Percentiles rank a stretch among this genome's conserved stretches.
Conservation (phyloP, 2,113 vertebrate genomes). For the Tympanuchus pallidicinctus region DNA sequence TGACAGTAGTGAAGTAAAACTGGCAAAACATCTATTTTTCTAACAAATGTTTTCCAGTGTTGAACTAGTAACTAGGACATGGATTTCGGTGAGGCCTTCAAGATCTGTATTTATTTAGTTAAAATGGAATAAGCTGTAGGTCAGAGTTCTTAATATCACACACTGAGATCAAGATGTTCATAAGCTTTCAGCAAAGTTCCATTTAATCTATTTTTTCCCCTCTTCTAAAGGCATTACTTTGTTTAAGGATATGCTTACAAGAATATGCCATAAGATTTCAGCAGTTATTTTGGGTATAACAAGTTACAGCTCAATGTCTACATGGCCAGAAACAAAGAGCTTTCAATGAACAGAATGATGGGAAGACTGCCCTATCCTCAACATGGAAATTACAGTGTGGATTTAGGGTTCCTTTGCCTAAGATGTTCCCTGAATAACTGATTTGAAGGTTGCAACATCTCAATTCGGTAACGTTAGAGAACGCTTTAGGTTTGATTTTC, state of each 20-base stretch:
- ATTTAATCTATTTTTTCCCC: background rate
- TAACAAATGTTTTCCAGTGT: background rate
- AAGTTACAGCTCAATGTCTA: background rate
- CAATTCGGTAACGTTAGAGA: background rate
- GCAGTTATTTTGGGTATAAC: rapidly evolving
- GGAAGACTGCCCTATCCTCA: background rate
- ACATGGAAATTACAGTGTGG: rapidly evolving
- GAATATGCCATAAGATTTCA: background rate
- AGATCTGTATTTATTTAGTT: background rate
- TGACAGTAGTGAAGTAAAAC: background rate
- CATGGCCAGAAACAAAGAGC: background rate
- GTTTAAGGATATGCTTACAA: background rate
- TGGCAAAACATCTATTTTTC: background rate
- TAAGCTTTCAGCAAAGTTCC: background rate
- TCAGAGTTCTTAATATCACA: background rate
- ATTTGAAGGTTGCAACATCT: background rate
- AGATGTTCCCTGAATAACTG: background rate
- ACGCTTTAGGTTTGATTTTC: background rate
- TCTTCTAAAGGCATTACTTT: background rate
- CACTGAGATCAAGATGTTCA: background rate
- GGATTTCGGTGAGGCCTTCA: background rate
- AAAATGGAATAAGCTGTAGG: background rate
- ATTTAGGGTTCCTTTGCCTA: background rate
- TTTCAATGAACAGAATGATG: background rate
- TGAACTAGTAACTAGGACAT: background rate